Base-by-base conservation (phyloP, 2,888 invertebrate species). In the Adelognathus sp. region DNA sequence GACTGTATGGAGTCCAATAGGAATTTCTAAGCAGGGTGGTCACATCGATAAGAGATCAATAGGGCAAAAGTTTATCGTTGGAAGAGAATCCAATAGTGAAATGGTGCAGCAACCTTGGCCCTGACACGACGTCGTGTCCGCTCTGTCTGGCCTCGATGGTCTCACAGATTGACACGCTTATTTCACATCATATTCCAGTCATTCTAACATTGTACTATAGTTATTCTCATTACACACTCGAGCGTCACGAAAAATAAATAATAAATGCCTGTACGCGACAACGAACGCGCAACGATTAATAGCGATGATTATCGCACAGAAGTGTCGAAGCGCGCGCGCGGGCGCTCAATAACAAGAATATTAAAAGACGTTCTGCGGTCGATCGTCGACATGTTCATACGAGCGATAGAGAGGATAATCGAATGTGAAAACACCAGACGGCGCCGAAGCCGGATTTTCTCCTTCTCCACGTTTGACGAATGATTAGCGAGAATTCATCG, bases 261-360 rank as follows among this genome's bases (percentile, higher is more conserved):
- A 67, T 61, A 44, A n/a, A 58, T 41, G 56, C 41, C 33, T 36
- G n/a, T n/a, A 41, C 56, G 54, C 61, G 69, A 61, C 56, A 50
- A 46, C 46, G 58, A 58, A 41, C 50, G 69, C 29, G 46, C 46
- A 4, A 29, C 63, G 63, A 70, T 78, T 69, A 63, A 78, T 73
- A 73, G 63, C 46, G 9, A 50, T 58, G 36, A 67, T 78, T 54
- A 73, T 69, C 52, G 50, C 31, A 39, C 16, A 70, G 44, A 46
- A 41, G 46, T 41, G 16, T 58, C 52, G 24, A 41, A 58, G 56
- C 58, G 27, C 63, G 67, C 21, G 39, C 64, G n/a, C n/a, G n/a
- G n/a, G n/a, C n/a, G n/a, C n/a, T 73, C 67, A 73, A 78, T 73
- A 74, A 78, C 73, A 64, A 74, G 78, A 78, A 74, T 73, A 44